These are phyloP conservation scores for Caradrina kadenii DNA, from an alignment of 2,888 invertebrate genomes.

Conservation along the genomic window DNA sequence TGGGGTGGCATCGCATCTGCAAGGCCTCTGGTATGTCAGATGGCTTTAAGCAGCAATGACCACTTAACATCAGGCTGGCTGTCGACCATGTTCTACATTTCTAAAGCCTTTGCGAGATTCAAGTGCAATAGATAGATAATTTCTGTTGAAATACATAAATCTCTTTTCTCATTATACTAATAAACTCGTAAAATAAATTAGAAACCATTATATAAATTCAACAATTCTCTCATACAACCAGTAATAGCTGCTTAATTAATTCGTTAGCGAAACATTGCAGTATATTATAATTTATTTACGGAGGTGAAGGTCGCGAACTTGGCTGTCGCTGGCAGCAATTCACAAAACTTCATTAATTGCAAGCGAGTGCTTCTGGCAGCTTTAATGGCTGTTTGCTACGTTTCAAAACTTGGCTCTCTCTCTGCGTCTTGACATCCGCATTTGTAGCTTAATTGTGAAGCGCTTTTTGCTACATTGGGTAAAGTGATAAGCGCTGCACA, in stretches of 20 bases:
- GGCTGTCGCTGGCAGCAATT: conserved; percentile 46
- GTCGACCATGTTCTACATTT: not conserved
- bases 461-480: conserved; percentile 12
- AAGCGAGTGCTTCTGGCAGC: conserved; percentile 52
- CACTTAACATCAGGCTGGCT: too few species aligned
- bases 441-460: conserved; percentile 29
- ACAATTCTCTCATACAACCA: conserved; percentile 13
- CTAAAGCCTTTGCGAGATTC: not conserved
- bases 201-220: conserved; percentile 17
- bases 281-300: conserved; percentile 25
- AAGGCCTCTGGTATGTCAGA: too few species aligned
- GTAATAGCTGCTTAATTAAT: conserved; percentile 52
- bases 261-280: conserved; percentile 44
- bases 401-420: conserved; percentile 46
- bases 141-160: conserved; percentile 12
- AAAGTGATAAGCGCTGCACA: conserved; percentile 21
- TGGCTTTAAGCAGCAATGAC: too few species aligned
- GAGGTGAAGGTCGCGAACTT: conserved; percentile 63
- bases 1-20: too few species aligned
- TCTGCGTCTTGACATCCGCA: conserved; percentile 24
- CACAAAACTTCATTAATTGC: conserved; percentile 65
- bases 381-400: conserved; percentile 53
- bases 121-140: conserved; percentile 11
- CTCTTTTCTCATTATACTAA: conserved; percentile 13
- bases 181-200: conserved; percentile 32